phyloP scores from a whole-genome alignment of 1,140 invertebrate genomes.

The Drosophila navojoa region DNA sequence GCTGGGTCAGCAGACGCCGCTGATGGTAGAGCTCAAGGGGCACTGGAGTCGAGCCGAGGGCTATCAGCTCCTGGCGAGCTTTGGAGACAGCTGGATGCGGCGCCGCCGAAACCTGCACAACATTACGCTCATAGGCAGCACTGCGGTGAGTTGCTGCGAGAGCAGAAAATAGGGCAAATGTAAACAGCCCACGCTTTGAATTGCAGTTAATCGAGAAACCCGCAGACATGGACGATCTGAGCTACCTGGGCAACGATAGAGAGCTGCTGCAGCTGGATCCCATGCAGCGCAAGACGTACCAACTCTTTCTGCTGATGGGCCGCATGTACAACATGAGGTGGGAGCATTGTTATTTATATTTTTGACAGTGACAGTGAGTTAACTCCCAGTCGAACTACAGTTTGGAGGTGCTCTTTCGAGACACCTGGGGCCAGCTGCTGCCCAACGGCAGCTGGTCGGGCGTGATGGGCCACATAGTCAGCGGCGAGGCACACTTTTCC shows the following conservation, averaged over 20 bases:
- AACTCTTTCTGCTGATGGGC: constrained; percentile 82
- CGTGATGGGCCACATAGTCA: constrained; percentile 84
- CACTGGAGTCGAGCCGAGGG: constrained; percentile 50
- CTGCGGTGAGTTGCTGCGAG: constrained; percentile 74
- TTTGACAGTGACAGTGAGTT: neutral
- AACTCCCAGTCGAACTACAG: constrained; percentile 53
- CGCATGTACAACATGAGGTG: constrained; percentile 85
- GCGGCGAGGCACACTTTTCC: constrained; percentile 84
- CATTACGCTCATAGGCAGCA: constrained; percentile 83
- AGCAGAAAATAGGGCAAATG: neutral
- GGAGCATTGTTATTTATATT: neutral
- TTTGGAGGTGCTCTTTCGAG: constrained; percentile 75
- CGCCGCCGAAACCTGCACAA: constrained; percentile 84
- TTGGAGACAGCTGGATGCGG: constrained; percentile 28
- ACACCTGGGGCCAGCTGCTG: constrained; percentile 84
- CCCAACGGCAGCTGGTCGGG: constrained; percentile 85
- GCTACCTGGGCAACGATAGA: constrained; percentile 55
- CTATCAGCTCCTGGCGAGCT: constrained; percentile 26
- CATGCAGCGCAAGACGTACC: constrained; percentile 85
- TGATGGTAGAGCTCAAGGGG: constrained; percentile 57
- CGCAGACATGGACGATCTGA: constrained; percentile 34
- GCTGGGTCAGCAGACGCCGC: constrained; percentile 29
- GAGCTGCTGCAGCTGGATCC: constrained; percentile 84
- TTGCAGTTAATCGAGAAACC: constrained; percentile 66
- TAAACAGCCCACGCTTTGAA: too few relatives aligned